These are phyloP conservation scores for Sclerurus mexicanus DNA, from an alignment of 2,113 vertebrate species.

Conservation along the genomic window DNA sequence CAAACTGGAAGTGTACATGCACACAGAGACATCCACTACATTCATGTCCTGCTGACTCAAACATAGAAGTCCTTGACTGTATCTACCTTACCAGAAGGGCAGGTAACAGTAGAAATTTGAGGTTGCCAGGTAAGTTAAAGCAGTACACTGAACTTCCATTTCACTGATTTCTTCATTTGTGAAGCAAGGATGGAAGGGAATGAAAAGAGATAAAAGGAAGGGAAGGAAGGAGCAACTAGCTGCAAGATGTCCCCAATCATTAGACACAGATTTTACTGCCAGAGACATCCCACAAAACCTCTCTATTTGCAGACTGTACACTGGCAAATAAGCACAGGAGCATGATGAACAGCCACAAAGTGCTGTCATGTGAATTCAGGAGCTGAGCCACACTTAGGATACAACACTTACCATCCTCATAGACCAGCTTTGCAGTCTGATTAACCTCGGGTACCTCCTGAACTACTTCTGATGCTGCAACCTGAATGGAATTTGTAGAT, in stretches of 20 bases:
- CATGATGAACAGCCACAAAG: neutral
- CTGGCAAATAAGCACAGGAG: neutral
- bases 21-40: neutral
- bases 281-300: neutral
- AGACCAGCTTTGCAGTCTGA: slow-evolving; percentile 90
- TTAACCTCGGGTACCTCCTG: slow-evolving; percentile 71
- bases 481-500: slow-evolving; percentile 72
- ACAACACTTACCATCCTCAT: slow-evolving; percentile 89
- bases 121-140: neutral
- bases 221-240: neutral
- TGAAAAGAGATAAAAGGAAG: neutral
- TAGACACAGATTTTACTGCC: neutral
- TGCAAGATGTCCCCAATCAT: neutral
- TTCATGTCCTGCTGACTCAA: neutral
- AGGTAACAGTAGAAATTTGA: neutral
- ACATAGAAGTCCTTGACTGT: neutral
- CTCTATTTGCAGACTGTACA: neutral
- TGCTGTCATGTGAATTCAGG: neutral
- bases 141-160: neutral
- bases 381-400: neutral
- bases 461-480: slow-evolving; percentile 76
- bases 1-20: neutral
- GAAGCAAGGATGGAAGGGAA: neutral
- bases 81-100: neutral
- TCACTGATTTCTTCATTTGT: neutral